Evolutionary conservation across 2,113 vertebrate genomes (phyloP), one percentile per base, ranked within the genome.

Genomic region (Protomyctophum bolini): DNA sequence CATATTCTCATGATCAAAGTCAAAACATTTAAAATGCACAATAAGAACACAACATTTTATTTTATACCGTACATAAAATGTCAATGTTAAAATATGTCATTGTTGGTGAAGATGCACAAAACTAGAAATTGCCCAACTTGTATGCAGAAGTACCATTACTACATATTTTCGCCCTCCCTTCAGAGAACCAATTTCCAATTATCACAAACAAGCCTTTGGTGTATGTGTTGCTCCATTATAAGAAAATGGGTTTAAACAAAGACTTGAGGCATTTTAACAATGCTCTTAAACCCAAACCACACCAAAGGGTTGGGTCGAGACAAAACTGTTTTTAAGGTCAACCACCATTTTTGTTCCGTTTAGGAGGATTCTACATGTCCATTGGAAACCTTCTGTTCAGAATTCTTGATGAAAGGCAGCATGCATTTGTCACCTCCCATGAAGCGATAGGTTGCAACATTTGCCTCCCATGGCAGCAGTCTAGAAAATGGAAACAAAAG

Each of bases 371-470:
- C 79, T 1, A 79, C 47, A 3, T 83, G 65, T 2, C 81, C 69
- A 0, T 82, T 87, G 7, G 78, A 66, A 1, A 21, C 71, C 63
- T 85, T 90, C 67, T 78, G 70, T 76, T 91, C 88, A 9, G 66
- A 58, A 0, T 84, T 84, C 64, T 87, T 88, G 75, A 92, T 89
- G 85, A 93, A 93, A 8, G 92, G 89, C 7, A 92, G 58, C 91
- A 92, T 91, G 78, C 91, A 93, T 76, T 86, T 92, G 76, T 91
- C 91, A 0, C 84, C 89, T 56, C 91, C 91, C 87, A 91, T 87
- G 76, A 91, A 93, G 64, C 90, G 84, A 76, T 93, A 93, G 0
- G 87, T 86, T 6, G 77, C 88, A 29, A 90, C 67, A 29, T 89
- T 91, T 9, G 89, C 86, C 1, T 91, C 88, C 90, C 90, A 91